Conservation (phyloP, 2,797 vertebrate genomes). For the Gephyroberyx darwinii region DNA sequence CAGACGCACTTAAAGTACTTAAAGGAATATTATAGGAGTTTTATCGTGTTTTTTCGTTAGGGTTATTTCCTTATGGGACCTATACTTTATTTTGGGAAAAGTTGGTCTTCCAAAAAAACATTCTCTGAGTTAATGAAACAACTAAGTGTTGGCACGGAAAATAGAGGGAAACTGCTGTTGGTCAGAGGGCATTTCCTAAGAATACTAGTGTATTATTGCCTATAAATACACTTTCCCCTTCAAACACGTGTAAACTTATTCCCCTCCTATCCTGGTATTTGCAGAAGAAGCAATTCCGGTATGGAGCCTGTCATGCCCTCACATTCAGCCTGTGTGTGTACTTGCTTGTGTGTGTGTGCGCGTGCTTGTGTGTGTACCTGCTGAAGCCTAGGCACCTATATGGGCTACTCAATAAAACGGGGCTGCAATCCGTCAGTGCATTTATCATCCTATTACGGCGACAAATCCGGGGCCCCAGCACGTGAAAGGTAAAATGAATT, state of each 20-base stretch:
- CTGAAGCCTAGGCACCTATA: conserved; percentile 44
- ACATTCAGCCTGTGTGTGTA: conserved; percentile 14
- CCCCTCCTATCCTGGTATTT: too few relatives aligned
- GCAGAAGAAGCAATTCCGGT: neutral
- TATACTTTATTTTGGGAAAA: too few relatives aligned
- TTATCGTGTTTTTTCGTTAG: too few relatives aligned
- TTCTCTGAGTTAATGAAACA: neutral
- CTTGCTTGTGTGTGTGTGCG: conserved; percentile 12
- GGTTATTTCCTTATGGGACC: too few relatives aligned
- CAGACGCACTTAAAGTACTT: too few relatives aligned
- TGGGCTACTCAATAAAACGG: conserved; percentile 89
- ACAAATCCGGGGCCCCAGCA: conserved; percentile 91
- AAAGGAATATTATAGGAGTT: too few relatives aligned
- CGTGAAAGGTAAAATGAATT: conserved; percentile 98
- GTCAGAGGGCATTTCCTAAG: too few relatives aligned
- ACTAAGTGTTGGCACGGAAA: too few relatives aligned
- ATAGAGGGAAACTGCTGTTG: too few relatives aligned
- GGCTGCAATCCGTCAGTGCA: conserved; percentile 90
- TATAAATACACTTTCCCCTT: too few relatives aligned
- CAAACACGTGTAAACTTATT: too few relatives aligned
- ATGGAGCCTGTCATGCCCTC: neutral
- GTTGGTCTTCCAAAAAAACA: neutral
- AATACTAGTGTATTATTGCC: too few relatives aligned
- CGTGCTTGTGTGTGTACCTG: conserved; percentile 11
- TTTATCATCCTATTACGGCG: conserved; percentile 99